Evolutionary conservation across 2,797 vertebrate species (phyloP), one percentile per base, ranked within the genome.

Genomic region (Cercopithecus diana): DNA sequence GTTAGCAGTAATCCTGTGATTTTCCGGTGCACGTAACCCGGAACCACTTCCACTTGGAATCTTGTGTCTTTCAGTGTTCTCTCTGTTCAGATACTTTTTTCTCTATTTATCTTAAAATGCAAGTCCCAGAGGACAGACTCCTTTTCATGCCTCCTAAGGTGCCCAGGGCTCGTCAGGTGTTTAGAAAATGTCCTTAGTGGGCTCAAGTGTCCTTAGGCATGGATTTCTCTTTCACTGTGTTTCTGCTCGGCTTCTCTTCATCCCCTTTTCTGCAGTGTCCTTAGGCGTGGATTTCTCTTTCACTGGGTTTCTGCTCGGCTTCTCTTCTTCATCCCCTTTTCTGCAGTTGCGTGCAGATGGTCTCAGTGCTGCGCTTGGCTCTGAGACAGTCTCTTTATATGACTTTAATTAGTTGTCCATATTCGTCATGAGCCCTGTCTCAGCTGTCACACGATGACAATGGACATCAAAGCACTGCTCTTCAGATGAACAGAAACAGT

Each of bases 281-380:
- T 81, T 0, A 8, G 55, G 39, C 45, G 1, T 3, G 12, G 41
- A 0, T 73, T 77, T 82, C 77, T 73, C 72, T 86, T 36, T 61
- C 72, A 7, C 6, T 0, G 11, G 3, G 30, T 39, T 57, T 64
- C 36, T 30, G 67, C 75, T 58, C 0, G 3, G 48, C 43, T 48
- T 57, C 61, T 28, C 0, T 36, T 36, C 57, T 7, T 41, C 13
- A 24, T 1, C 1, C 33, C 24, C 2, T 26, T 39, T 39, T 28
- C 77, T 5, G 5, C 15, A 5, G 19, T 1, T 33, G 61, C 12
- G 0, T 2, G 28, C 1, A 39, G 45, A 30, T 11, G 19, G 57
- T 3, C 61, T 77, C 41, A 0, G 13, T 9, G 39, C 28, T 9
- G 28, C 30, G 1, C 4, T 3, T n/a, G 82, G 45, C 87, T 88